These are phyloP conservation scores for Calonectris borealis DNA, from an alignment of 2,113 vertebrate species.

Conservation along the genomic window DNA sequence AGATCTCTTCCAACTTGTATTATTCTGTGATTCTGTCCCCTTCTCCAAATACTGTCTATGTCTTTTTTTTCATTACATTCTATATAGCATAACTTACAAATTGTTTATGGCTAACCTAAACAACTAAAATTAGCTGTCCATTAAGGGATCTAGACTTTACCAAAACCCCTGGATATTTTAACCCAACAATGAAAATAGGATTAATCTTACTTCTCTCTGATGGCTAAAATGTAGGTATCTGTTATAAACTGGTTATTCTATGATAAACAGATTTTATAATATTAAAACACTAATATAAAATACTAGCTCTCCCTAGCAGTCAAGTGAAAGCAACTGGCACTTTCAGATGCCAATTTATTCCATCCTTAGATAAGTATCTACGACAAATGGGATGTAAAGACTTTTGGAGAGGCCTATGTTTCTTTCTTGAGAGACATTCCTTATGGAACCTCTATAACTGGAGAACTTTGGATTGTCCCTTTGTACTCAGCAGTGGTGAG, in stretches of 20 bases:
- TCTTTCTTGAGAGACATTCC: neutral
- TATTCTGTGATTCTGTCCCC: neutral
- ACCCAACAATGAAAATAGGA: neutral
- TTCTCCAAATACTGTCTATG: neutral
- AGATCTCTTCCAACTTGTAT: neutral
- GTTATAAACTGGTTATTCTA: neutral
- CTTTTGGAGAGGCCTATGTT: neutral
- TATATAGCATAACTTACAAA: neutral
- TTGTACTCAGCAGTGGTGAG: neutral
- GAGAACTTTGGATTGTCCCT: neutral
- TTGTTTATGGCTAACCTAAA: neutral
- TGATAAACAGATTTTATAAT: neutral
- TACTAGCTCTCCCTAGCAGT: neutral
- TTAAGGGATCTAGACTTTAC: neutral
- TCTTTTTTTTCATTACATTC: neutral
- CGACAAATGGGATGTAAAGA: neutral
- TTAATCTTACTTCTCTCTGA: neutral
- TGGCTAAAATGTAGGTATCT: neutral
- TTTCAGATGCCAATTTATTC: neutral
- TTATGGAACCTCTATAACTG: neutral
- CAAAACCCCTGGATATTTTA: neutral
- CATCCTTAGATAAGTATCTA: neutral
- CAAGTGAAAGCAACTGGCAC: neutral
- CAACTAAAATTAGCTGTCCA: neutral
- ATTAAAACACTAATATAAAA: neutral